Evolutionary conservation across 1,140 invertebrate genomes (phyloP).

Genomic region (Penaeus vannamei): DNA sequence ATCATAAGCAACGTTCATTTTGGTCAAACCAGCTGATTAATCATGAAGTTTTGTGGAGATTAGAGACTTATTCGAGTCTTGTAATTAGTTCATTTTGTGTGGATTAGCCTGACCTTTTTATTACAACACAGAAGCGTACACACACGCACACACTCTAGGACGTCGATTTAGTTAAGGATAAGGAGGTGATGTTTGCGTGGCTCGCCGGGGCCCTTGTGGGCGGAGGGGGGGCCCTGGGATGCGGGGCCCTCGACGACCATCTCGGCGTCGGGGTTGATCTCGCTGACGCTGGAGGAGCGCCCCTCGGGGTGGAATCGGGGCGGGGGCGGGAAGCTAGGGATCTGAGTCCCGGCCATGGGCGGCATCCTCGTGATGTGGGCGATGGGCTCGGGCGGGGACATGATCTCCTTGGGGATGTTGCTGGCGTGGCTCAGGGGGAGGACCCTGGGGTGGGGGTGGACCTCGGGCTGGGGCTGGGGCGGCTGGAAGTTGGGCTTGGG

Average conservation of each 20-base stretch:
- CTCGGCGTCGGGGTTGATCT: slow-evolving; percentile 45
- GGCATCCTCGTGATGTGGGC: slow-evolving; percentile 13
- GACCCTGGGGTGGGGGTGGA: background rate
- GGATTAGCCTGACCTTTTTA: no score
- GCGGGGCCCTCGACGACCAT: slow-evolving; percentile 8
- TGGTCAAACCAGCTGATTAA: no score
- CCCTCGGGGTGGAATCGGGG: slow-evolving; percentile 41
- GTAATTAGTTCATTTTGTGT: no score
- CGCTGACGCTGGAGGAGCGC: background rate
- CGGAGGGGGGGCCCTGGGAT: background rate
- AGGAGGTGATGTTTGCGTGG: slow-evolving; percentile 55
- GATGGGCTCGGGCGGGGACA: slow-evolving; percentile 38
- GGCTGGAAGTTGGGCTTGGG: background rate
- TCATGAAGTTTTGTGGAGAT: no score
- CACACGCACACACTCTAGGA: background rate
- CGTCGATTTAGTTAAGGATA: slow-evolving; percentile 39
- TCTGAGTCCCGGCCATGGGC: slow-evolving; percentile 14
- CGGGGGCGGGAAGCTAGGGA: background rate
- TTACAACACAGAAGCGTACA: background rate
- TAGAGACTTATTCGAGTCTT: no score
- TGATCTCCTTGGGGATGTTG: slow-evolving; percentile 28
- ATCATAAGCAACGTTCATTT: no score
- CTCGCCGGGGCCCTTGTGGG: background rate
- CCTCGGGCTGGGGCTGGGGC: background rate
- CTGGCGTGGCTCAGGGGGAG: background rate